Percentiles rank a stretch among this genome's conserved stretches.
Evolutionary conservation across 2,113 vertebrate genomes (phyloP).

Genomic region (Pseudorectes ferrugineus): DNA sequence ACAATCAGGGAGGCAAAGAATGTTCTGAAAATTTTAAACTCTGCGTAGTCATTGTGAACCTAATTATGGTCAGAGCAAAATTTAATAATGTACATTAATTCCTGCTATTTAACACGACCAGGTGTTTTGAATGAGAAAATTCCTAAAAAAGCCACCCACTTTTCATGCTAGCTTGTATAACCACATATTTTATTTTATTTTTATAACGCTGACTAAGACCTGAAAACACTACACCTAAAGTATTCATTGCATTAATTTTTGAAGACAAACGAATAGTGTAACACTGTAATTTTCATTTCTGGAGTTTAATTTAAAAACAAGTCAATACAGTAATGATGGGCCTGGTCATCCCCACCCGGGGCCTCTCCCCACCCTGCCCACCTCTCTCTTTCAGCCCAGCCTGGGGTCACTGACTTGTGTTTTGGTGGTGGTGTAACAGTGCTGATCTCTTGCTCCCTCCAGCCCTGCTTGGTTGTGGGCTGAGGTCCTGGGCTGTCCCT

Average conservation of each 20-base stretch:
- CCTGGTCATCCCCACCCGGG: neutral
- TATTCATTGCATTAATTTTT: neutral
- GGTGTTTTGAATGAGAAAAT: neutral
- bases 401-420: accelerated
- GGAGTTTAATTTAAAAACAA: neutral
- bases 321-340: neutral
- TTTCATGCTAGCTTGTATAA: neutral
- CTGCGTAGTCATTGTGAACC: neutral
- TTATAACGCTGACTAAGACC: neutral
- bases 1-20: neutral
- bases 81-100: neutral
- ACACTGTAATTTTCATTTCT: neutral
- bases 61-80: neutral
- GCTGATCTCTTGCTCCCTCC: accelerated
- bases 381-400: neutral
- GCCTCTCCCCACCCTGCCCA: neutral
- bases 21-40: neutral
- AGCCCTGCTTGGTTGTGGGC: neutral
- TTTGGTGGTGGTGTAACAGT: accelerated
- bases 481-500: neutral
- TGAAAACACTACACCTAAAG: neutral
- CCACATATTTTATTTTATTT: neutral
- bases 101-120: neutral
- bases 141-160: neutral
- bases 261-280: neutral